Evolutionary conservation across 2,888 invertebrate genomes (phyloP).

Genomic region (Thysanoteuthis rhombus): DNA sequence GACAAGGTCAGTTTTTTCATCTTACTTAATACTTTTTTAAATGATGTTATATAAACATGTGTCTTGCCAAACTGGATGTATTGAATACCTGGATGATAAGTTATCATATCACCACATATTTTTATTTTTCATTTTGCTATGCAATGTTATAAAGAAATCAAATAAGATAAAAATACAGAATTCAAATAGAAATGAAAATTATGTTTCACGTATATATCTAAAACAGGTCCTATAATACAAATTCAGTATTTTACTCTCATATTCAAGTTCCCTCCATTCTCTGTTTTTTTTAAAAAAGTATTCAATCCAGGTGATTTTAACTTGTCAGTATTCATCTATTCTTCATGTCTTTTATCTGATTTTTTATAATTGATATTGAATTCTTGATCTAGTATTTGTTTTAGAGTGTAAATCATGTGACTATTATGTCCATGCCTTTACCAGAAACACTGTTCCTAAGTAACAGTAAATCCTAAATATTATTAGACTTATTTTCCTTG

Average conservation of each 20-base stretch:
- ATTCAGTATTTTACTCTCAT: neutral
- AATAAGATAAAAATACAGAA: neutral
- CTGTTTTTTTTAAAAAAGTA: neutral
- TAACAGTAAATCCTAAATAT: too few relatives aligned
- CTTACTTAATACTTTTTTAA: neutral
- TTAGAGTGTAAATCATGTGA: too few relatives aligned
- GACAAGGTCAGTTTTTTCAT: conserved; percentile 12
- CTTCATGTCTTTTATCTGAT: too few relatives aligned
- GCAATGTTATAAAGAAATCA: neutral
- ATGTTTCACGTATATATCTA: neutral
- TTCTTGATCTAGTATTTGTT: too few relatives aligned
- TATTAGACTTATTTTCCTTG: too few relatives aligned
- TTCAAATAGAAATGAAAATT: neutral
- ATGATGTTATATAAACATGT: neutral
- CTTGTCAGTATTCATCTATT: too few relatives aligned
- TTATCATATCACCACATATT: neutral
- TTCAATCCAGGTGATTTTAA: neutral
- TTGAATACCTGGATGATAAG: neutral
- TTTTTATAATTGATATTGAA: too few relatives aligned
- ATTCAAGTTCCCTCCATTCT: neutral
- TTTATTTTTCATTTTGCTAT: neutral
- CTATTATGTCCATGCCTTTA: too few relatives aligned
- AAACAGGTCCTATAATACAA: neutral
- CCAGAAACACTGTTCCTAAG: too few relatives aligned
- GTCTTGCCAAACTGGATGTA: neutral